Conservation (phyloP, 2,888 invertebrate genomes). For the Coenonympha glycerion region DNA sequence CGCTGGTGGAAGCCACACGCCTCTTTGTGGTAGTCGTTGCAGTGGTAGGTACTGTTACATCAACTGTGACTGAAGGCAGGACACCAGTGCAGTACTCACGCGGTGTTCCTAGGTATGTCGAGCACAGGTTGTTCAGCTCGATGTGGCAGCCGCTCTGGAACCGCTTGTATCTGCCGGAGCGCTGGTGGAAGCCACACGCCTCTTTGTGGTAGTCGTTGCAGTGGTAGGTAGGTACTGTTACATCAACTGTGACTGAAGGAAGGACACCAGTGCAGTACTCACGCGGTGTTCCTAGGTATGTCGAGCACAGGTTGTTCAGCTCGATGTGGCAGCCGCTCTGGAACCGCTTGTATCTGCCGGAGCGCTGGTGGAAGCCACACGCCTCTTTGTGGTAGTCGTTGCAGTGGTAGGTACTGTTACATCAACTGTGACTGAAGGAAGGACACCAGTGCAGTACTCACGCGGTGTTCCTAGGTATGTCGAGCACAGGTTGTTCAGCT, state of each 20-base stretch:
- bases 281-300: slow-evolving; percentile 47
- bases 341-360: slow-evolving; percentile 50
- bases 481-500: slow-evolving; percentile 49
- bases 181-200: slow-evolving; percentile 48
- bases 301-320: slow-evolving; percentile 49
- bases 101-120: slow-evolving; percentile 40
- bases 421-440: no score
- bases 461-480: slow-evolving; percentile 44
- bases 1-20: slow-evolving; percentile 49
- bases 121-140: slow-evolving; percentile 48
- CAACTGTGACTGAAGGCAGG: no score
- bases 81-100: no score
- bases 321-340: slow-evolving; percentile 54
- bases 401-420: slow-evolving; percentile 56
- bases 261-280: no score
- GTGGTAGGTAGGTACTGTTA: no score
- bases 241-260: no score
- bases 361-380: slow-evolving; percentile 47
- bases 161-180: slow-evolving; percentile 44
- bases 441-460: no score
- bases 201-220: slow-evolving; percentile 49
- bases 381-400: slow-evolving; percentile 43
- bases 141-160: slow-evolving; percentile 59
- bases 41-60: no score
- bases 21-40: slow-evolving; percentile 45